These are phyloP conservation scores for Hyla sarda DNA, from an alignment of 2,113 vertebrate genomes.

Conservation along the genomic window DNA sequence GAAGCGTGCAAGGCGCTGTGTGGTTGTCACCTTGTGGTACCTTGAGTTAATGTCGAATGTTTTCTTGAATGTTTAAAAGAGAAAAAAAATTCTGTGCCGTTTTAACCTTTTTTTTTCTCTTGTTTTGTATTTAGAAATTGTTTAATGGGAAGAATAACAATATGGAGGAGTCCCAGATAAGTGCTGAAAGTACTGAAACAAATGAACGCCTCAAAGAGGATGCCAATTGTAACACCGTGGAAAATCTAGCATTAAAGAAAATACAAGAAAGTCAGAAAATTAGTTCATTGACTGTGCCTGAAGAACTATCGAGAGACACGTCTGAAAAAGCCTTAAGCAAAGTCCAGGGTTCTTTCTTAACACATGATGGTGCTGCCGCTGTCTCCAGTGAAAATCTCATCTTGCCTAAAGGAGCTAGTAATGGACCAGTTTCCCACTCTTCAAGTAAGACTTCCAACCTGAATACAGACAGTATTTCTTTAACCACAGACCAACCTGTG, in stretches of 20 bases:
- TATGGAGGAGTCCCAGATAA: constrained; percentile 85
- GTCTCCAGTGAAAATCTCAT: constrained; percentile 85
- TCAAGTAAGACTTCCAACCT: constrained; percentile 86
- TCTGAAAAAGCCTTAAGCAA: constrained; percentile 96
- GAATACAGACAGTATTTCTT: constrained; percentile 85
- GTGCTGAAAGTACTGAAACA: constrained; percentile 80
- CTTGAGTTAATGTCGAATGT: too few species aligned
- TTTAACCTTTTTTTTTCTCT: constrained; percentile 52
- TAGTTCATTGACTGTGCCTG: constrained; percentile 79
- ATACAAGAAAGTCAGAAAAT: constrained; percentile 82
- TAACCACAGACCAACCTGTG: constrained; percentile 83
- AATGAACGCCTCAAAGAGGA: constrained; percentile 81
- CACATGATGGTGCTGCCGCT: constrained; percentile 88
- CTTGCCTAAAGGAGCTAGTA: constrained; percentile 92
- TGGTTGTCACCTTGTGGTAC: too few species aligned
- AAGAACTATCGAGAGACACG: constrained; percentile 84
- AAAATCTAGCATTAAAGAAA: constrained; percentile 78
- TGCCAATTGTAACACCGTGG: constrained; percentile 78
- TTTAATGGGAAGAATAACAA: constrained; percentile 78
- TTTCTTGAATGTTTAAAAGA: too few species aligned
- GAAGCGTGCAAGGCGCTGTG: too few species aligned
- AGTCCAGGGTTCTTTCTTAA: constrained; percentile 90
- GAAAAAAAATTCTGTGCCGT: too few species aligned
- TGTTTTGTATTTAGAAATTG: constrained; percentile 76
- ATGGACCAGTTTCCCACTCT: constrained; percentile 96